Conservation (phyloP, 2,888 invertebrate genomes). For the Oscheius sp. region DNA sequence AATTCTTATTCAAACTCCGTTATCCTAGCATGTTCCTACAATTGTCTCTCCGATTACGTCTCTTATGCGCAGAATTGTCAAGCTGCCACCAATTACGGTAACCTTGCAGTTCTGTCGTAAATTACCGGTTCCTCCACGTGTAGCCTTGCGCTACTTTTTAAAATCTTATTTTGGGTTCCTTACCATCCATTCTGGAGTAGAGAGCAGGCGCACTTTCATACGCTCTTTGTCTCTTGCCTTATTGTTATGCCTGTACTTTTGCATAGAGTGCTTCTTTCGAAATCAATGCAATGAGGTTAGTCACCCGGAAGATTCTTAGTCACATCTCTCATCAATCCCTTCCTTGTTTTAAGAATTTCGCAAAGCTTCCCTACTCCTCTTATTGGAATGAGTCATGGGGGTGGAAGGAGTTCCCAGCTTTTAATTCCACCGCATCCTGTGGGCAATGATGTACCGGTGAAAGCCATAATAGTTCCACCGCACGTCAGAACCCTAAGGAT, state of each 20-base stretch:
- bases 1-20: slow-evolving; percentile 9
- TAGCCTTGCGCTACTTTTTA: slow-evolving; percentile 13
- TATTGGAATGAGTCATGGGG: too few relatives aligned
- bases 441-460: slow-evolving; percentile 17
- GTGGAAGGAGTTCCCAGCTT: too few relatives aligned
- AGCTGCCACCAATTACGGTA: background rate
- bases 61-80: background rate
- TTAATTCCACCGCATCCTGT: background rate
- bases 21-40: background rate
- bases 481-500: slow-evolving; percentile 6
- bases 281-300: too few relatives aligned
- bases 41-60: background rate
- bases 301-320: too few relatives aligned
- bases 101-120: background rate
- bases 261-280: background rate
- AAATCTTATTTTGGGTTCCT: too few relatives aligned
- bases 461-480: slow-evolving; percentile 22
- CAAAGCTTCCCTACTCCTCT: too few relatives aligned
- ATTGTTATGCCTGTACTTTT: background rate
- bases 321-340: too few relatives aligned
- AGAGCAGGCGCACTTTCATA: too few relatives aligned
- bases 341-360: too few relatives aligned
- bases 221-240: background rate
- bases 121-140: slow-evolving; percentile 24
- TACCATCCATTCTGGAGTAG: too few relatives aligned